Percentiles rank a stretch among this genome's conserved stretches.
These are phyloP conservation scores for Drosophila sturtevanti DNA, from an alignment of 1,140 invertebrate genomes.

Conservation along the genomic window DNA sequence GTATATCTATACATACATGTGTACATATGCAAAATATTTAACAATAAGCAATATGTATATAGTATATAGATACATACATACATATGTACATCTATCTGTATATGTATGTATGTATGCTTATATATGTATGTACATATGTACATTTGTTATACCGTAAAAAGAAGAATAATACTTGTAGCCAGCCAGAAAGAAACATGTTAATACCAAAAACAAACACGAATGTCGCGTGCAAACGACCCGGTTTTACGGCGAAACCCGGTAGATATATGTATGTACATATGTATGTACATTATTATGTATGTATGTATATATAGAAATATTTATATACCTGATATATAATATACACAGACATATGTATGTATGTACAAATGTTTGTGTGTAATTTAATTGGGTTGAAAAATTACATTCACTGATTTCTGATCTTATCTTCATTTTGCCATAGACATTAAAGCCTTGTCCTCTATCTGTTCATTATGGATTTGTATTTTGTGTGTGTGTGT, in stretches of 20 bases:
- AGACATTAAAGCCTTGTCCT: neutral
- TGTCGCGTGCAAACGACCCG: slow-evolving; percentile 20
- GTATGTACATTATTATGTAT: neutral
- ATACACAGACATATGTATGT: slow-evolving; percentile 1
- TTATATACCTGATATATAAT: slow-evolving; percentile 4
- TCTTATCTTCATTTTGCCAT: slow-evolving; percentile 7
- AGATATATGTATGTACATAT: slow-evolving; percentile 9
- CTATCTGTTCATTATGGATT: neutral
- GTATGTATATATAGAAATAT: slow-evolving; percentile 13
- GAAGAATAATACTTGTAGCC: slow-evolving; percentile 25
- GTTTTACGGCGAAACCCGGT: slow-evolving; percentile 2
- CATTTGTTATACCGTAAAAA: slow-evolving; percentile 28
- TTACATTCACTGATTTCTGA: slow-evolving; percentile 10
- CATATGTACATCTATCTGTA: too few relatives aligned
- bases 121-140: slow-evolving; percentile 30
- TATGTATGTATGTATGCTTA: slow-evolving; percentile 8
- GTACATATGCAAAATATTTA: neutral
- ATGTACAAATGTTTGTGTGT: slow-evolving; percentile 17
- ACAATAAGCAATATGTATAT: too few relatives aligned
- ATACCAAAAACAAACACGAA: slow-evolving; percentile 38
- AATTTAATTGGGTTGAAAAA: slow-evolving; percentile 5
- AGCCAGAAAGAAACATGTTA: slow-evolving; percentile 38
- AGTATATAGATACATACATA: too few relatives aligned
- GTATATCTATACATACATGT: neutral
- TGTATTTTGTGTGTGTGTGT: neutral